Conservation (phyloP, 1,140 invertebrate species). For the Heterodera carotae region DNA sequence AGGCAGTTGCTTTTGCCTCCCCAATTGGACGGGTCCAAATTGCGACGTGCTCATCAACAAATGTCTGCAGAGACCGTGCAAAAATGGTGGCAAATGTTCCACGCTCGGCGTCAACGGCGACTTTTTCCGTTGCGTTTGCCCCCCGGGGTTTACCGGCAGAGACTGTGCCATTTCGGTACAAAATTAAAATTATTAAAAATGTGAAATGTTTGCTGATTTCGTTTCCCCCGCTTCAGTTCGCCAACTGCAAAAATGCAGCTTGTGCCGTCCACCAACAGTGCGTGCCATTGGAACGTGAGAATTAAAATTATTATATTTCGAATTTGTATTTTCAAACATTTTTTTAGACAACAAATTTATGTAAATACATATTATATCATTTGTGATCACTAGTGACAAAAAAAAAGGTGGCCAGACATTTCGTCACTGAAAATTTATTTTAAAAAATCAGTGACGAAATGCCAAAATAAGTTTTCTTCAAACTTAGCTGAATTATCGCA, state of each 20-base stretch:
- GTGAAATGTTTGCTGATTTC: background rate
- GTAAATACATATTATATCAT: no score
- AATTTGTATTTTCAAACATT: no score
- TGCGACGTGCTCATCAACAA: conserved; percentile 34
- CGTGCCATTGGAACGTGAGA: background rate
- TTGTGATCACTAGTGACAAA: no score
- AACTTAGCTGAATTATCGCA: no score
- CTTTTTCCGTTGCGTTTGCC: conserved; percentile 27
- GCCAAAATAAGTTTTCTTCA: no score
- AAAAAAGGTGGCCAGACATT: no score
- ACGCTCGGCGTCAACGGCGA: conserved; percentile 22
- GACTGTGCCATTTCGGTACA: conserved; percentile 18
- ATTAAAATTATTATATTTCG: no score
- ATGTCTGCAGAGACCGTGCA: conserved; percentile 31
- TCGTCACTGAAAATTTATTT: no score
- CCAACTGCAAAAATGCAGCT: background rate
- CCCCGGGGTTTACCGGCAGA: conserved; percentile 22
- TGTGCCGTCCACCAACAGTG: background rate
- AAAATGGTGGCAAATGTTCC: conserved; percentile 29
- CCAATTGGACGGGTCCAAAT: conserved; percentile 31
- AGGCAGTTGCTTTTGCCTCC: conserved; percentile 32
- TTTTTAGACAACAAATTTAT: no score
- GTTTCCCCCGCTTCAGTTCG: background rate
- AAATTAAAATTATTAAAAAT: background rate
- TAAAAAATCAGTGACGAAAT: no score